Evolutionary conservation across 2,113 vertebrate genomes (phyloP), one percentile per base, ranked within the genome.

Genomic region (Cepphus grylle): DNA sequence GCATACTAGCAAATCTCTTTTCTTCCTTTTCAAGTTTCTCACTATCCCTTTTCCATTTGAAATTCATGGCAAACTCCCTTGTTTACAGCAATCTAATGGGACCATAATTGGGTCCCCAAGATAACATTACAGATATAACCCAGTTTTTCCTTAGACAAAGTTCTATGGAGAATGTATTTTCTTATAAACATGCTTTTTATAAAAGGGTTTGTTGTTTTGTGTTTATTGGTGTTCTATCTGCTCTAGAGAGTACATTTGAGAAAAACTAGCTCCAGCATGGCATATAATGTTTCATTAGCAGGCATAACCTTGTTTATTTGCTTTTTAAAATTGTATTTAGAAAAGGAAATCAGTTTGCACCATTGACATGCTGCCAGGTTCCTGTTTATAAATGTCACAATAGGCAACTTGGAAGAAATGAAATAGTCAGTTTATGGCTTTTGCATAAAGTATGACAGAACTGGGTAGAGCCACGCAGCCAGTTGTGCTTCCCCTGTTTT

Each of bases 271-370:
- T 96, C 93, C 97, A 97, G 97, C 95, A 97, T 97, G 96, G 97
- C 97, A 97, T 98, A 97, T 97, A 97, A 97, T 98, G 96, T 98
- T 98, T 98, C 98, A 98, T 98, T 98, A 98, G 97, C 91, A 97
- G 95, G 97, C 97, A 97, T 98, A 98, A 98, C 97, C 96, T 98
- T 97, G 97, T 98, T 98, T 98, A 98, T 98, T 98, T 98, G 97
- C 96, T 97, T 98, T 98, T 98, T 96, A 96, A 98, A 98, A 98
- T 98, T 98, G 97, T 98, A 98, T 98, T 98, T 98, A 97, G 97
- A 93, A 98, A 97, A 98, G 98, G 98, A 98, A 98, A 98, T 98
- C 98, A 97, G 97, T 98, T 98, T 98, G 98, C 97, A 97, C 97
- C 97, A 93, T 96, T 98, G 98, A 98, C 98, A 97, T 94, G 89